These are phyloP conservation scores for Caenorhabditis becei DNA, from an alignment of 2,888 invertebrate species.

Conservation along the genomic window DNA sequence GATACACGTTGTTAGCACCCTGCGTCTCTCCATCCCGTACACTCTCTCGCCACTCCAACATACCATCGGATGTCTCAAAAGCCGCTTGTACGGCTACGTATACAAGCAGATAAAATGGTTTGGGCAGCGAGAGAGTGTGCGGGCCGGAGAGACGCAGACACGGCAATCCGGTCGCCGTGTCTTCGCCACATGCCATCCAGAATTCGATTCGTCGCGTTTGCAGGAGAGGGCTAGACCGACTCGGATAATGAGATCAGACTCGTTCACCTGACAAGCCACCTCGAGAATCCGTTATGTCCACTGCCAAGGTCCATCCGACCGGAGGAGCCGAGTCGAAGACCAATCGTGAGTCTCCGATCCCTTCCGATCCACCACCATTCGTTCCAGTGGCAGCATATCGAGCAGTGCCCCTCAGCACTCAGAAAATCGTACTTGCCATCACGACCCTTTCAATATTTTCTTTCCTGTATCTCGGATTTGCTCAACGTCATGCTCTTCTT, in stretches of 20 bases:
- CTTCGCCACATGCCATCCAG: slow-evolving; percentile 21
- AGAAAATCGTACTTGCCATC: slow-evolving; percentile 57
- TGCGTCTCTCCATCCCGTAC: slow-evolving; percentile 29
- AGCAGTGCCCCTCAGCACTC: slow-evolving; percentile 66
- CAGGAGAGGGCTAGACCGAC: slow-evolving; percentile 9
- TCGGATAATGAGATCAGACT: slow-evolving; percentile 32
- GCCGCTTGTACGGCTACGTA: slow-evolving; percentile 28
- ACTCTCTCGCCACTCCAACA: slow-evolving; percentile 30
- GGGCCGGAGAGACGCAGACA: slow-evolving; percentile 28
- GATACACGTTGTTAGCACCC: slow-evolving; percentile 39
- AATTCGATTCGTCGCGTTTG: neutral
- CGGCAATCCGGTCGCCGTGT: slow-evolving; percentile 9
- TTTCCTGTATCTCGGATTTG: slow-evolving; percentile 66
- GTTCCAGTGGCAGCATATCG: slow-evolving; percentile 53
- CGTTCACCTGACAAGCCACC: slow-evolving; percentile 14
- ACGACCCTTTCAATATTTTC: slow-evolving; percentile 64
- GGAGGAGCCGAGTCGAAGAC: neutral
- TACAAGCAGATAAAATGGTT: slow-evolving; percentile 49
- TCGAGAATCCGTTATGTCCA: slow-evolving; percentile 18
- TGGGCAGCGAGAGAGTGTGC: slow-evolving; percentile 11
- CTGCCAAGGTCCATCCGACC: slow-evolving; percentile 10
- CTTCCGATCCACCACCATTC: neutral
- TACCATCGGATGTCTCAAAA: slow-evolving; percentile 32
- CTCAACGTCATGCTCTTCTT: slow-evolving; percentile 66
- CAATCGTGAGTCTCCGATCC: neutral